Evolutionary conservation across 2,797 vertebrate genomes (phyloP), one percentile per base, ranked within the genome.

Genomic region (Tapera naevia): DNA sequence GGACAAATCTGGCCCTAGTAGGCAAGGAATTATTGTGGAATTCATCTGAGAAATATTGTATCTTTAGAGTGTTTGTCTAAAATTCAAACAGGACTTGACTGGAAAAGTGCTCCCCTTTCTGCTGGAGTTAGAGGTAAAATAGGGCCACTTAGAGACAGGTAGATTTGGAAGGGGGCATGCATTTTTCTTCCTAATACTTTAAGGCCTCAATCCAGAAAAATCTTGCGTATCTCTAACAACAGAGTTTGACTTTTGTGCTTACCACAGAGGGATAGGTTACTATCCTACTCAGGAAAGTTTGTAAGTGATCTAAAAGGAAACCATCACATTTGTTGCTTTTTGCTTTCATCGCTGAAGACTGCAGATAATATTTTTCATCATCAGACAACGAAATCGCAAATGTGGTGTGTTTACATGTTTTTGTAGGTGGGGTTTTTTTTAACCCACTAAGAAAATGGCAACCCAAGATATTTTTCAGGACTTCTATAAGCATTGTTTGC

Each of bases 371-470:
- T 5, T 91, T 93, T 91, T 82, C 51, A 33, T 88, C 32, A 56
- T 58, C 32, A 76, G 30, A 58, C 9, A 69, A 7, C 11, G 33
- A 61, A 91, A 69, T 67, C 46, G 12, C 10, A 58, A 13, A 73
- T 56, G 19, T 23, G 33, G 4, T 60, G 7, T 65, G 41, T 54
- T 92, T 64, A 14, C 4, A 3, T 58, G 25, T 0, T 0, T 3
- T 54, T 28, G 71, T 4, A 23, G 24, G 46, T 33, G 35, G 48
- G 33, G 33, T 43, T 48, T 73, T 73, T 72, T 62, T 56, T 39
- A 54, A 69, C 30, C 21, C 43, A 56, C 39, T 62, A 58, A 79
- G 53, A 48, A 91, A 82, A 91, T 58, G 0, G 27, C 16, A 58
- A 74, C 23, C 18, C 7, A 32, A 37, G 27, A 46, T 67, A n/a